Evolutionary conservation across 2,888 invertebrate species (phyloP).

Genomic region (Danaus chrysippus): DNA sequence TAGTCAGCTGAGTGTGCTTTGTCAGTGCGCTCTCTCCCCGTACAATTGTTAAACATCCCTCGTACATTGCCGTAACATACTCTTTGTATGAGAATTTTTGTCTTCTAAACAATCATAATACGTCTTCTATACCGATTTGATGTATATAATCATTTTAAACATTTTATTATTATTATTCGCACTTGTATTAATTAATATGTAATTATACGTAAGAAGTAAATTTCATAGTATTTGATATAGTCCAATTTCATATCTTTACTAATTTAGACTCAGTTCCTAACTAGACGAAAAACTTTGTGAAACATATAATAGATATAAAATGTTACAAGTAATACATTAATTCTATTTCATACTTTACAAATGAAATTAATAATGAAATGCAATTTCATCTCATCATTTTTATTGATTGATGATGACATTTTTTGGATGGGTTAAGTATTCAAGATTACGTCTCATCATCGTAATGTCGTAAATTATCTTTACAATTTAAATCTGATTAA

Average conservation of each 20-base stretch:
- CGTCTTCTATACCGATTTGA: background rate
- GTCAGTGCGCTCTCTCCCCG: slow-evolving; percentile 51
- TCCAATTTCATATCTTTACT: no score
- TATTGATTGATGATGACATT: background rate
- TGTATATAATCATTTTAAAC: background rate
- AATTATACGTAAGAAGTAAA: no score
- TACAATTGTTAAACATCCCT: slow-evolving; percentile 54
- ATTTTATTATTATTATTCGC: no score
- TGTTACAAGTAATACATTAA: no score
- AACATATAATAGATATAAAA: no score
- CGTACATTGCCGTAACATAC: slow-evolving; percentile 21
- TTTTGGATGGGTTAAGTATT: background rate
- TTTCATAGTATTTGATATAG: no score
- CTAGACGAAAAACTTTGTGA: no score
- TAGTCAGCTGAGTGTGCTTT: slow-evolving; percentile 60
- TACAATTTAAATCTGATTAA: background rate
- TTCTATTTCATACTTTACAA: no score
- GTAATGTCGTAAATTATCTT: slow-evolving; percentile 1
- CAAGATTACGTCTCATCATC: background rate
- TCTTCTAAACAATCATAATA: slow-evolving; percentile 14
- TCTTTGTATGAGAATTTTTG: slow-evolving; percentile 18
- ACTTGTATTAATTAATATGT: no score
- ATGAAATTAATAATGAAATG: no score
- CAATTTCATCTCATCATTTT: background rate
- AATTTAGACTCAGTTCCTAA: no score